Evolutionary conservation across 1,140 invertebrate genomes (phyloP), one percentile per base, ranked within the genome.

Genomic region (Conus ventricosus): DNA sequence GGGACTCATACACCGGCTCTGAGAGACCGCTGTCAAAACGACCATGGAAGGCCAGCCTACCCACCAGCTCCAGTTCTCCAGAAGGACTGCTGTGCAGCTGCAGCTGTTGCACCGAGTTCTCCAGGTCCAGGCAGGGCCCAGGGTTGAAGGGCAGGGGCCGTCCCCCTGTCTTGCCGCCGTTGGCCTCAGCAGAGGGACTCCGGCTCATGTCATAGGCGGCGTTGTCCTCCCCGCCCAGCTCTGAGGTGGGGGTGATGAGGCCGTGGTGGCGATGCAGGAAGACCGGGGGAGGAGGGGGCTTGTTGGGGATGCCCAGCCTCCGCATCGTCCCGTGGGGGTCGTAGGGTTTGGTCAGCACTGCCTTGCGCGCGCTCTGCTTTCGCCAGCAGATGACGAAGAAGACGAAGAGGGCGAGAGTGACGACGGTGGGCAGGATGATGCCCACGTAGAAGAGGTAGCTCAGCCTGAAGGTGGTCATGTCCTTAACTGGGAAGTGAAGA

Each of bases 381-480:
- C 94, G 91, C 91, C 93, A 91, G 87, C 93, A 94, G 89, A 94
- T 85, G 85, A 95, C 91, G 90, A 94, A 94, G 84, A 93, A 85
- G 84, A 94, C 89, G 89, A 94, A 93, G 20, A 93, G 81, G 60
- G 90, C 80, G 92, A 95, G 91, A 92, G 96, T 89, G 96, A 96
- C 93, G 93, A 96, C 91, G 91, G 94, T 89, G 95, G 96, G 86
- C 93, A 96, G n/a, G 94, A 96, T 88, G 94, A 95, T 93, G 93
- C 96, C 87, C 94, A 96, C 90, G 95, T 95, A 85, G 94, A 96
- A 93, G 94, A 96, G 89, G 91, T 91, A 91, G 80, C 90, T 91
- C 60, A 93, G 87, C 20, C 88, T 92, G 85, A 53, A 60, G 7
- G 80, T 78, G 51, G 27, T 87, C 71, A 84, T 71, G 53, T 8